Base-by-base conservation (phyloP, 2,888 invertebrate species). In the Erannis defoliaria region DNA sequence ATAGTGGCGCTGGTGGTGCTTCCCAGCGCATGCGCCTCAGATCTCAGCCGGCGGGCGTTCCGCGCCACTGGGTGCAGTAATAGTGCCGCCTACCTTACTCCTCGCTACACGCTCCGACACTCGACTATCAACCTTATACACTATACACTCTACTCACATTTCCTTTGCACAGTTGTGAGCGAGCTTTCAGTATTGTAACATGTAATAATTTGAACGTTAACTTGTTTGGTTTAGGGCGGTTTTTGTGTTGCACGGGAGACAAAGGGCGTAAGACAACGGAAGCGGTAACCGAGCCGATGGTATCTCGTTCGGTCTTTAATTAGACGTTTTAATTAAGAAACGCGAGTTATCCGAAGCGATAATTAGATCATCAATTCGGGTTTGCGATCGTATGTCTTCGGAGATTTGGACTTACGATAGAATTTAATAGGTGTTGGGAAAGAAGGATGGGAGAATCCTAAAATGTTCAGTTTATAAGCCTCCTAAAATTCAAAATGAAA, bases 21-120 rank as follows among this genome's bases (percentile, higher is more conserved):
- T 75, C 78, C 75, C 76, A 74, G 75, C 75, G 78, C 79, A 71
- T 67, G 76, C 80, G 76, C 80, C 76, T 89, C 70, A 77, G 90
- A 91, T 92, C 92, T 92, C 90, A 62, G 80, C 89, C 88, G 91
- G 92, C 89, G 92, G 92, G 90, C 92, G 91, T 84, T 82, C 78
- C 88, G 90, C 85, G 66, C 84, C 89, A 77, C 84, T 83, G 87
- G 82, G 70, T 49, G 64, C 84, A 77, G 82, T 86, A 88, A 86
- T 86, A 82, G 84, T 72, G 78, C 82, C 89, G 88, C 89, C 89
- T 85, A 82, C 87, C 83, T 81, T 74, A 78, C 81, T 54, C 55
- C 48, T 50, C 16, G 62, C 45, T 29, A 42, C 5, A 29, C 31
- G 6, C 23, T 37, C 5, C 1, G 2, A 23, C 73, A 72, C 35